Evolutionary conservation across 2,888 invertebrate species (phyloP).

Genomic region (Clitarchus hookeri): DNA sequence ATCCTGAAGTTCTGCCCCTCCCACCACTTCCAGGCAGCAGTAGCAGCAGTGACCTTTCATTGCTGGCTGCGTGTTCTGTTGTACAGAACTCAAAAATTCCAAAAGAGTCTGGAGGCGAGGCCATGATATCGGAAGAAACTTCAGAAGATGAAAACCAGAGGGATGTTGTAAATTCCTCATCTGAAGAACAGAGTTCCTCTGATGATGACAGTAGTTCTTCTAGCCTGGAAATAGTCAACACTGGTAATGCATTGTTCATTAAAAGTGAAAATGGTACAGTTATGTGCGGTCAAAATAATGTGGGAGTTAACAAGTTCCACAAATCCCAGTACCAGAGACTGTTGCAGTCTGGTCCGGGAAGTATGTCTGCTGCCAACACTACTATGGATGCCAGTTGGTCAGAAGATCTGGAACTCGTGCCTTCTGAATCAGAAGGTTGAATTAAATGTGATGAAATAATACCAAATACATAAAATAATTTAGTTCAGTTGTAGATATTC

Average conservation of each 20-base stretch:
- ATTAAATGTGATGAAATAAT: background rate
- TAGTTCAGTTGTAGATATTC: too few species aligned
- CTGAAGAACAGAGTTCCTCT: constrained; percentile 36
- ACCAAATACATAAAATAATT: background rate
- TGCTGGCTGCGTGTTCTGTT: constrained; percentile 30
- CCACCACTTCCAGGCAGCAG: constrained; percentile 34
- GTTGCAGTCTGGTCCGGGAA: constrained; percentile 35
- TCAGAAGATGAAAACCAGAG: constrained; percentile 46
- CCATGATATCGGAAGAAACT: constrained; percentile 49
- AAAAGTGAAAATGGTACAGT: too few species aligned
- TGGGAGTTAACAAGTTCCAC: background rate
- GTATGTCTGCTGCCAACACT: constrained; percentile 38
- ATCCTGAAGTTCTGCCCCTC: constrained; percentile 28
- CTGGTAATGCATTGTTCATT: too few species aligned
- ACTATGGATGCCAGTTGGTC: constrained; percentile 45
- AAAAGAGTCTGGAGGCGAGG: constrained; percentile 48
- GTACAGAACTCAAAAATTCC: constrained; percentile 29
- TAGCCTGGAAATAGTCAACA: background rate
- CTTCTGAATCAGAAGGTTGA: constrained; percentile 34
- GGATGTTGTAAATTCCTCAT: constrained; percentile 30
- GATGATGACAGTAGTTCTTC: constrained; percentile 36
- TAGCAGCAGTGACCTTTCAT: constrained; percentile 32
- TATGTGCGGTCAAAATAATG: too few species aligned
- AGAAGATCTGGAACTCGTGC: constrained; percentile 35
- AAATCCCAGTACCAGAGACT: constrained; percentile 30